phyloP scores from a whole-genome alignment of 2,797 vertebrate species.

The Gadopsis bispinosus region DNA sequence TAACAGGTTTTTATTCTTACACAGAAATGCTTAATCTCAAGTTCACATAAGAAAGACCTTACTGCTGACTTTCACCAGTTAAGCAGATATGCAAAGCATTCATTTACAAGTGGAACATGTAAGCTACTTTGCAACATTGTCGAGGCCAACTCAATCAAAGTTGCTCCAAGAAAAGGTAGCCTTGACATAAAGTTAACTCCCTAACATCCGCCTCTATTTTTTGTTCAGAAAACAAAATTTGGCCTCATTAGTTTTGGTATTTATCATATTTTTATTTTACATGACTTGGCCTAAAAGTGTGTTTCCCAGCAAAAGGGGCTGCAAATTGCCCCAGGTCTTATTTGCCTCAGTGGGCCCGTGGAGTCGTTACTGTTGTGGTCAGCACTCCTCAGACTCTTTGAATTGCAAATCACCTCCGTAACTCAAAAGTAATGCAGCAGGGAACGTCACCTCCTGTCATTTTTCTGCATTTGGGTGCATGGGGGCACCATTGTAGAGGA shows the following conservation, averaged over 20 bases:
- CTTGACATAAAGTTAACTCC: constrained; percentile 75
- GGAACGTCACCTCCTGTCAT: constrained; percentile 84
- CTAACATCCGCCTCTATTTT: constrained; percentile 67
- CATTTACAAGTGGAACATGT: constrained; percentile 67
- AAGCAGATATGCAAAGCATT: constrained; percentile 80
- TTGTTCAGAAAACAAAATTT: constrained; percentile 80
- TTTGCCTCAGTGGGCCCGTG: constrained; percentile 82
- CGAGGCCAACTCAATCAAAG: constrained; percentile 75
- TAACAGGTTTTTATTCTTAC: constrained; percentile 32
- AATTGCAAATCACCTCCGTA: constrained; percentile 86
- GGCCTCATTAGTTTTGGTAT: constrained; percentile 82
- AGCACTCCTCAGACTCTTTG: constrained; percentile 86
- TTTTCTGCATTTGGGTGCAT: constrained; percentile 86
- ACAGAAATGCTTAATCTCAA: constrained; percentile 37
- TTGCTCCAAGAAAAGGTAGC: constrained; percentile 66
- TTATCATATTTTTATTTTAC: constrained; percentile 85
- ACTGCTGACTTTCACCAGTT: constrained; percentile 62
- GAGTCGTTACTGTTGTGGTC: constrained; percentile 84
- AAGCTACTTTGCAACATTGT: constrained; percentile 67
- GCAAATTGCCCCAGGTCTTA: constrained; percentile 84
- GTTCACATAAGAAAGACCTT: constrained; percentile 47
- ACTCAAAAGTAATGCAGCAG: constrained; percentile 86
- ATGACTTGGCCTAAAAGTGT: constrained; percentile 83
- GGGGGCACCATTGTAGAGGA: constrained; percentile 79
- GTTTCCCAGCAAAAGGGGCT: constrained; percentile 76